Evolutionary conservation across 2,888 invertebrate genomes (phyloP).

Genomic region (Thelaira solivaga): DNA sequence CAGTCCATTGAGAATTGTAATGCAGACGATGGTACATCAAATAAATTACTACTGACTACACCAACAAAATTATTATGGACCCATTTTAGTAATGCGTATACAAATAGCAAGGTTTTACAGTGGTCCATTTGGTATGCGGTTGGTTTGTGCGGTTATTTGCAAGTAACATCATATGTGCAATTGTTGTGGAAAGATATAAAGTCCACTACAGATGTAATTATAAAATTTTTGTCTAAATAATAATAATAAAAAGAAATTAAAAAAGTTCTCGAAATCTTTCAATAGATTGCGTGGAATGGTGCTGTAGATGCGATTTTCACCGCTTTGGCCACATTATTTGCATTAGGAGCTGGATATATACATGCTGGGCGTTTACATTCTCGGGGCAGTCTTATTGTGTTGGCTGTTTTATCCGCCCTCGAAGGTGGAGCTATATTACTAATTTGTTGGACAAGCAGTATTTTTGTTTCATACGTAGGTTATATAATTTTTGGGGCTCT

Average conservation of each 20-base stretch:
- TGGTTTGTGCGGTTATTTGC: constrained; percentile 84
- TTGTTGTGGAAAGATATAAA: constrained; percentile 82
- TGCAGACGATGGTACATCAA: constrained; percentile 65
- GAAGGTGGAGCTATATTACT: constrained; percentile 80
- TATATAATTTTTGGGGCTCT: constrained; percentile 87
- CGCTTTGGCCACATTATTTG: constrained; percentile 81
- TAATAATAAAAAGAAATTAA: not conserved
- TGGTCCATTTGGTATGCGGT: constrained; percentile 89
- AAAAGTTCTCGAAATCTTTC: not conserved
- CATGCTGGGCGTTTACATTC: constrained; percentile 72
- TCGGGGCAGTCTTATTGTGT: constrained; percentile 76
- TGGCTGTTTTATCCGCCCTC: constrained; percentile 78
- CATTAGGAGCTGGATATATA: constrained; percentile 79
- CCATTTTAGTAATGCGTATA: constrained; percentile 81
- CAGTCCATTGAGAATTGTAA: constrained; percentile 35
- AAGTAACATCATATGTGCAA: constrained; percentile 85
- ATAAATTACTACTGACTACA: constrained; percentile 27
- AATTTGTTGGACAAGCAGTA: constrained; percentile 79
- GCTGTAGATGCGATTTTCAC: constrained; percentile 88
- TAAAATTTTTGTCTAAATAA: not conserved
- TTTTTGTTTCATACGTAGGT: constrained; percentile 85
- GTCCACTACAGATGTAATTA: constrained; percentile 71
- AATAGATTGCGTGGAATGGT: constrained; percentile 81
- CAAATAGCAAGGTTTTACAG: constrained; percentile 81
- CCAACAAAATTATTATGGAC: constrained; percentile 78